Percentiles rank a stretch among this genome's conserved stretches.
phyloP scores from a whole-genome alignment of 1,140 invertebrate species.

The Agrypnia vestita region DNA sequence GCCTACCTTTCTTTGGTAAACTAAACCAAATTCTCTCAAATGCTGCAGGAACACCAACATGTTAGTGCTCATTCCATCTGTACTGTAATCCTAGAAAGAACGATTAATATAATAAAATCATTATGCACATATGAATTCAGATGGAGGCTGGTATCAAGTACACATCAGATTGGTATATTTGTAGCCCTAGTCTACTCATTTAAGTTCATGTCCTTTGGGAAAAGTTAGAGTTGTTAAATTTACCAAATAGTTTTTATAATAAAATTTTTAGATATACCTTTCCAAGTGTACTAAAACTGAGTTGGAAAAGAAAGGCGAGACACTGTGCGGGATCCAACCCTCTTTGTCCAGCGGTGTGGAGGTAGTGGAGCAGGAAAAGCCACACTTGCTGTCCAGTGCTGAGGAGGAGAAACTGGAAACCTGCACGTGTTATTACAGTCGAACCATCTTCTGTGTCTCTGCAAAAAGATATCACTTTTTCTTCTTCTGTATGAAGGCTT shows the following conservation, averaged over 20 bases:
- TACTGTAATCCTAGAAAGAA: slow-evolving; percentile 90
- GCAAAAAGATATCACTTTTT: slow-evolving; percentile 35
- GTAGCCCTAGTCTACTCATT: too few species aligned
- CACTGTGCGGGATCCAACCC: slow-evolving; percentile 92
- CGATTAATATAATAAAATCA: not conserved
- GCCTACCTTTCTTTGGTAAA: slow-evolving; percentile 93
- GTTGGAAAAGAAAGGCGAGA: slow-evolving; percentile 94
- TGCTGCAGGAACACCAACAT: slow-evolving; percentile 95
- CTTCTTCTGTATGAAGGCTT: too few species aligned
- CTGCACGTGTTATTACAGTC: slow-evolving; percentile 91
- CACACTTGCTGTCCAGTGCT: slow-evolving; percentile 95
- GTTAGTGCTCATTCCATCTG: slow-evolving; percentile 92
- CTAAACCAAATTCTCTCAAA: slow-evolving; percentile 95
- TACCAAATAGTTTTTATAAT: too few species aligned
- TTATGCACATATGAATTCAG: not conserved
- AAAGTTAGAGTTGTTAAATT: too few species aligned
- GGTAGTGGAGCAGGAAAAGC: slow-evolving; percentile 97
- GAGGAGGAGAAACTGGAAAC: slow-evolving; percentile 96
- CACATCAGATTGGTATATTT: too few species aligned
- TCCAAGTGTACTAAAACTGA: slow-evolving; percentile 96
- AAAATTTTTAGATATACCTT: slow-evolving; percentile 75
- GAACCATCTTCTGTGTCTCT: slow-evolving; percentile 87
- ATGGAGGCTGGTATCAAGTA: too few species aligned
- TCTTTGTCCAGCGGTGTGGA: slow-evolving; percentile 91
- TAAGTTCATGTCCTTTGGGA: too few species aligned